Percentiles rank a stretch among this genome's conserved stretches.
Evolutionary conservation across 2,888 invertebrate species (phyloP).

Genomic region (Uloborus plumipes): DNA sequence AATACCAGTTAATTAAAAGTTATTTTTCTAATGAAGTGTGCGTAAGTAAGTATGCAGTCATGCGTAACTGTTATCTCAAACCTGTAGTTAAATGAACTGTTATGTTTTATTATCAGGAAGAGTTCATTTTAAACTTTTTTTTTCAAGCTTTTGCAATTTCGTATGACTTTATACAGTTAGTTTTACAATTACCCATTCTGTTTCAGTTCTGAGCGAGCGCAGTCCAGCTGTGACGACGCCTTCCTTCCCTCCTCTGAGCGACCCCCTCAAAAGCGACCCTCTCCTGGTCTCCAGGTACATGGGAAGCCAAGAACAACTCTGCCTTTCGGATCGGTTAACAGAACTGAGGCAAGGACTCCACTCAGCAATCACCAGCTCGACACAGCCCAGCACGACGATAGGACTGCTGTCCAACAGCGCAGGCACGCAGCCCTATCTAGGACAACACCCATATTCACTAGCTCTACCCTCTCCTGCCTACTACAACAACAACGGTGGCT

Average conservation of each 20-base stretch:
- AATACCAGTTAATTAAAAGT: too few relatives aligned
- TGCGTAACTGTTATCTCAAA: too few relatives aligned
- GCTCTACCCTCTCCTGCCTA: slow-evolving; percentile 65
- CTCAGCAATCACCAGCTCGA: slow-evolving; percentile 33
- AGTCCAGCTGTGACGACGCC: slow-evolving; percentile 34
- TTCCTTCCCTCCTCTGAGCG: slow-evolving; percentile 55
- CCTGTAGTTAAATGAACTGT: too few relatives aligned
- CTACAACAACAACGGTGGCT: slow-evolving; percentile 60
- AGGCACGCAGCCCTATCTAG: slow-evolving; percentile 43
- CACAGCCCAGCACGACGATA: slow-evolving; percentile 64
- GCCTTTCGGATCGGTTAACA: slow-evolving; percentile 61
- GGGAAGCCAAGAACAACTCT: slow-evolving; percentile 53
- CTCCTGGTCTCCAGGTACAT: slow-evolving; percentile 54
- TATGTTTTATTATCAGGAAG: too few relatives aligned
- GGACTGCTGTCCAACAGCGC: slow-evolving; percentile 54
- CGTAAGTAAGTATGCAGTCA: too few relatives aligned
- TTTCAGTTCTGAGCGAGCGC: slow-evolving; percentile 54
- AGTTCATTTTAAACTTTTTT: too few relatives aligned
- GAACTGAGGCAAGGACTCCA: slow-evolving; percentile 64
- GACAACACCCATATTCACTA: slow-evolving; percentile 62
- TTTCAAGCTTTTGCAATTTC: too few relatives aligned
- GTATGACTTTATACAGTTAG: too few relatives aligned
- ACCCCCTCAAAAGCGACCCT: slow-evolving; percentile 61
- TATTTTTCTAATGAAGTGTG: too few relatives aligned
- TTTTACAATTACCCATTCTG: too few relatives aligned